Evolutionary conservation across 2,888 invertebrate species (phyloP).

Genomic region (Junonia oenone): DNA sequence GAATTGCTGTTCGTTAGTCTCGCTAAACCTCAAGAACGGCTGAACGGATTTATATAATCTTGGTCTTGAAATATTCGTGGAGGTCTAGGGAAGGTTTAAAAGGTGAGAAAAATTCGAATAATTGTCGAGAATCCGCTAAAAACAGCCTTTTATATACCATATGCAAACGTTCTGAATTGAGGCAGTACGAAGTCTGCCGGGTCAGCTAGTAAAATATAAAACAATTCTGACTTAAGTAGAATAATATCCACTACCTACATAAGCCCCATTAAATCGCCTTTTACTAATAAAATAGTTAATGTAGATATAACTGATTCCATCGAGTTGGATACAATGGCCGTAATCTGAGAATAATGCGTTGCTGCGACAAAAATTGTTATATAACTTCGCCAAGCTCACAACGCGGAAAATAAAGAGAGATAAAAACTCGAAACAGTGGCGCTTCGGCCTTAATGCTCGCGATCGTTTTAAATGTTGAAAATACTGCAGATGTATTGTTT

Average conservation of each 20-base stretch:
- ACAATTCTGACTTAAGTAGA: too few species aligned
- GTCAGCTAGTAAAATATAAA: too few species aligned
- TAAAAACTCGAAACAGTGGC: conserved; percentile 7
- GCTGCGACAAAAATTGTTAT: conserved; percentile 12
- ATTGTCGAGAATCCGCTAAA: too few species aligned
- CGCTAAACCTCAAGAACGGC: too few species aligned
- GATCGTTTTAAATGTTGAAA: conserved; percentile 4
- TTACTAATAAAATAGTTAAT: neutral
- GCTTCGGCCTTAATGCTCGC: conserved; percentile 5
- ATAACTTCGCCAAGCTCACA: conserved; percentile 14
- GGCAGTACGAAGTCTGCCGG: too few species aligned
- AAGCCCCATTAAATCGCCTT: neutral
- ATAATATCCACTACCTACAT: neutral
- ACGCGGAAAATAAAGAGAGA: conserved; percentile 7
- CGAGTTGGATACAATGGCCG: neutral
- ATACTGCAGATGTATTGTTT: neutral
- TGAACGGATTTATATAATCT: too few species aligned
- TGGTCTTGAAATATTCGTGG: too few species aligned
- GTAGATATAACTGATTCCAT: neutral
- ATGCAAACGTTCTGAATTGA: too few species aligned
- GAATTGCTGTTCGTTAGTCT: too few species aligned
- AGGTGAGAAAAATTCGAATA: too few species aligned
- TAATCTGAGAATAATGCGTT: conserved; percentile 3
- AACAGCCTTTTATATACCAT: too few species aligned
- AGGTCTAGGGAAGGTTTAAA: too few species aligned